Percentiles rank a stretch among this genome's conserved stretches.
These are phyloP conservation scores for Caiman crocodilus DNA, from an alignment of 2,797 vertebrate species.

Conservation along the genomic window DNA sequence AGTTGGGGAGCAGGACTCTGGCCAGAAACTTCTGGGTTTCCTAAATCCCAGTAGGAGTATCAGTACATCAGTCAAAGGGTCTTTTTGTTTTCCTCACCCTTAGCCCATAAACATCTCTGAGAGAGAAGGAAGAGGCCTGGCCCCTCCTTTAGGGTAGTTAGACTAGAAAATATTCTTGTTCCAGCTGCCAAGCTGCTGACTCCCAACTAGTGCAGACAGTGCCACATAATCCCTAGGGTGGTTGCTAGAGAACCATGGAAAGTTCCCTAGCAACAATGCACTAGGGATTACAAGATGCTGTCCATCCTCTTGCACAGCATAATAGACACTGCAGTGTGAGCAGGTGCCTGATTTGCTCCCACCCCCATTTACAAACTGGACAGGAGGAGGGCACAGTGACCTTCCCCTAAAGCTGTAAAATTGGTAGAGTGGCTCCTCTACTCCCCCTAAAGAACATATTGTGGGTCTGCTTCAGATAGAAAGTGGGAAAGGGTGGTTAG, in stretches of 20 bases:
- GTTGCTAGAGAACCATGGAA: neutral
- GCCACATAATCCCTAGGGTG: accelerated
- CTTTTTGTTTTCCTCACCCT: too few species aligned
- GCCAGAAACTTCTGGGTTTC: too few species aligned
- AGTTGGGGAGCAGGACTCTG: too few species aligned
- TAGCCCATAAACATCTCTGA: neutral
- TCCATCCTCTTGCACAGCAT: accelerated
- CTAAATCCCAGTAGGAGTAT: too few species aligned
- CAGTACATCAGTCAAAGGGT: too few species aligned
- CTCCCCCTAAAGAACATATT: neutral
- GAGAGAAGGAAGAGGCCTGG: neutral
- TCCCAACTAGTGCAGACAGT: accelerated
- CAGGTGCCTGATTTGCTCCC: neutral
- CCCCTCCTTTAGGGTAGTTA: neutral
- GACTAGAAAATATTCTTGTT: neutral
- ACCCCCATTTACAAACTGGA: neutral
- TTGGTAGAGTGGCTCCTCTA: neutral
- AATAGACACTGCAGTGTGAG: neutral
- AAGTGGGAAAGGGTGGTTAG: neutral
- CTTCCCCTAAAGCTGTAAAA: neutral
- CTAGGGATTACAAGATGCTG: neutral
- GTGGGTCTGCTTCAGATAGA: neutral
- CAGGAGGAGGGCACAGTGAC: neutral
- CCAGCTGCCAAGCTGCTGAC: accelerated
- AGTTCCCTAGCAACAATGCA: neutral